phyloP scores from a whole-genome alignment of 2,888 invertebrate genomes.

The Palloptera scutellata region DNA sequence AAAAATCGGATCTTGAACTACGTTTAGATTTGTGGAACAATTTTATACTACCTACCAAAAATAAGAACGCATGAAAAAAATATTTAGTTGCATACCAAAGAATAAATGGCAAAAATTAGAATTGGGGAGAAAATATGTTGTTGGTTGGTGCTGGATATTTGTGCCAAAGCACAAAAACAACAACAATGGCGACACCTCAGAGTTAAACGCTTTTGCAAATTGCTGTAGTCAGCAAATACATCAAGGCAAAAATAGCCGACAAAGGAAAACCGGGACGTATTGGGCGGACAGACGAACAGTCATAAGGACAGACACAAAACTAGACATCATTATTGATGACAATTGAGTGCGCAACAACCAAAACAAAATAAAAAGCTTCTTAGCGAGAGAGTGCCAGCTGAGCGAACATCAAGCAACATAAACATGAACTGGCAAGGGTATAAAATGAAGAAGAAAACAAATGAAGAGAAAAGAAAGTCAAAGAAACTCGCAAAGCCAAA shows the following conservation, averaged over 20 bases:
- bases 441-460: neutral
- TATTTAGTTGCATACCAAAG: no score
- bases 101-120: neutral
- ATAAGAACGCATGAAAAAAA: no score
- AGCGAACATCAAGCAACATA: neutral
- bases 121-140: slow-evolving; percentile 5
- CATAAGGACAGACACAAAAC: slow-evolving; percentile 44
- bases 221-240: slow-evolving; percentile 59
- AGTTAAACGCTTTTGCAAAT: slow-evolving; percentile 56
- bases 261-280: slow-evolving; percentile 36
- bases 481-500: slow-evolving; percentile 36
- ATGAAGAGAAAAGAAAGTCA: slow-evolving; percentile 29
- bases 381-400: slow-evolving; percentile 3
- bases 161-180: slow-evolving; percentile 21
- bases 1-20: no score
- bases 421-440: slow-evolving; percentile 6
- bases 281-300: slow-evolving; percentile 19
- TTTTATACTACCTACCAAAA: no score
- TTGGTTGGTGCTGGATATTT: neutral
- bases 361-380: slow-evolving; percentile 26
- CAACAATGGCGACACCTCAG: slow-evolving; percentile 49
- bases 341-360: slow-evolving; percentile 56
- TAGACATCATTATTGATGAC: slow-evolving; percentile 64
- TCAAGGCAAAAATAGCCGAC: slow-evolving; percentile 58
- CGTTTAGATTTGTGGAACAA: no score